A percentile compares a stretch with the other conserved stretches of the same genome.
Conservation (phyloP, 2,888 invertebrate genomes). For the Ceriagrion tenellum region DNA sequence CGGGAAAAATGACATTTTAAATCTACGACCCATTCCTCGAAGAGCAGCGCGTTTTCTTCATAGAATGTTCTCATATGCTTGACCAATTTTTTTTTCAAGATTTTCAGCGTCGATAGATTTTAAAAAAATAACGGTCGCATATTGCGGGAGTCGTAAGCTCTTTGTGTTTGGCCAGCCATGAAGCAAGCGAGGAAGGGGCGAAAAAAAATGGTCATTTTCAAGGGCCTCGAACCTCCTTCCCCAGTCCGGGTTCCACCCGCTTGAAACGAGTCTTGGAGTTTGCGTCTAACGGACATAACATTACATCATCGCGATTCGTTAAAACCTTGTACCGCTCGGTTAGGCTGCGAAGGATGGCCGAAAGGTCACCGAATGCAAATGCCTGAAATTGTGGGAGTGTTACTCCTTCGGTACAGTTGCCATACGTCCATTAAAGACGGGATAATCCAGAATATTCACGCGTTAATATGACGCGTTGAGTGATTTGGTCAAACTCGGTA, state of each 20-base stretch:
- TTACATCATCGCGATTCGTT: neutral
- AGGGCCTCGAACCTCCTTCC: neutral
- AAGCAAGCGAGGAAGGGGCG: neutral
- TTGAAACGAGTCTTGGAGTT: neutral
- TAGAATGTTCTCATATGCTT: neutral
- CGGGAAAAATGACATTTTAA: no score
- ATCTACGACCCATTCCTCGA: no score
- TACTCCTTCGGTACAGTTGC: no score
- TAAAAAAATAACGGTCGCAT: neutral
- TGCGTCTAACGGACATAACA: neutral
- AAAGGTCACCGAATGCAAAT: conserved; percentile 8
- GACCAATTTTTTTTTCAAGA: neutral
- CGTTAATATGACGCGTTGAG: no score
- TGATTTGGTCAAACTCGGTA: no score
- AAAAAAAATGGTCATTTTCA: conserved; percentile 29
- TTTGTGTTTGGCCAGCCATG: neutral
- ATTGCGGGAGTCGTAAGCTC: neutral
- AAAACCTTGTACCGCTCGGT: neutral
- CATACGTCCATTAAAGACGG: no score
- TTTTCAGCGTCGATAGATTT: neutral
- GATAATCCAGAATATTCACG: no score
- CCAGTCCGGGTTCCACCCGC: neutral
- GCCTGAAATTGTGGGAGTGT: neutral
- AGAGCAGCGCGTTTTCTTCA: neutral
- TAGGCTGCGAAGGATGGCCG: neutral